A percentile compares a stretch with the other conserved stretches of the same genome.
Evolutionary conservation across 2,797 vertebrate genomes (phyloP).

Genomic region (Platalea minor): DNA sequence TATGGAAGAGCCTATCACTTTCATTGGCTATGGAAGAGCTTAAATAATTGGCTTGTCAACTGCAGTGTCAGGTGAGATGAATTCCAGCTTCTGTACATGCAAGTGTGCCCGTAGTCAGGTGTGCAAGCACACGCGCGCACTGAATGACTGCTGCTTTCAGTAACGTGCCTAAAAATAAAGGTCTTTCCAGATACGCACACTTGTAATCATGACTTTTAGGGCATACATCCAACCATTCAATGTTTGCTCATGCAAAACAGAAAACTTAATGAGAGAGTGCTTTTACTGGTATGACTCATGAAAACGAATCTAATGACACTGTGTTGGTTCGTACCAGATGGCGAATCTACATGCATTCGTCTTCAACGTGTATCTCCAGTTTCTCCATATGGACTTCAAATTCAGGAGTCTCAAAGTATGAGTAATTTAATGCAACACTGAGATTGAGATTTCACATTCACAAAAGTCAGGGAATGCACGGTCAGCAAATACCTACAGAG

Average conservation of each 20-base stretch:
- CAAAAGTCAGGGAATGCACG: too few species aligned
- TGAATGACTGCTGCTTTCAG: not conserved
- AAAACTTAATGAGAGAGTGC: not conserved
- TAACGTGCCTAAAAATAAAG: not conserved
- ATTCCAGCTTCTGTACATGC: not conserved
- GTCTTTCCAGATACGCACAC: not conserved
- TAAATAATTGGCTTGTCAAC: not conserved
- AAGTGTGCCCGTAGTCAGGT: not conserved
- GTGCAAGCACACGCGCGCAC: not conserved
- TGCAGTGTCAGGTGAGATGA: not conserved
- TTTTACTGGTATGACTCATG: not conserved
- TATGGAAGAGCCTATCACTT: not conserved
- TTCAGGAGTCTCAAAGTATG: too few species aligned
- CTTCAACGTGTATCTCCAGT: not conserved
- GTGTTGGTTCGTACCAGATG: too few species aligned
- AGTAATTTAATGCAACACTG: too few species aligned
- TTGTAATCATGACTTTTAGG: not conserved
- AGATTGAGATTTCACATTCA: not conserved
- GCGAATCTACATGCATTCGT: not conserved
- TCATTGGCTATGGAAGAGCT: not conserved
- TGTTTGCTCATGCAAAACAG: not conserved
- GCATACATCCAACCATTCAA: too few species aligned
- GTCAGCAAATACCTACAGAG: not conserved
- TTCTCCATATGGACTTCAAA: not conserved
- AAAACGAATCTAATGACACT: not conserved